These are phyloP conservation scores for Bimastos eiseni DNA, from an alignment of 2,888 invertebrate genomes.

Conservation along the genomic window DNA sequence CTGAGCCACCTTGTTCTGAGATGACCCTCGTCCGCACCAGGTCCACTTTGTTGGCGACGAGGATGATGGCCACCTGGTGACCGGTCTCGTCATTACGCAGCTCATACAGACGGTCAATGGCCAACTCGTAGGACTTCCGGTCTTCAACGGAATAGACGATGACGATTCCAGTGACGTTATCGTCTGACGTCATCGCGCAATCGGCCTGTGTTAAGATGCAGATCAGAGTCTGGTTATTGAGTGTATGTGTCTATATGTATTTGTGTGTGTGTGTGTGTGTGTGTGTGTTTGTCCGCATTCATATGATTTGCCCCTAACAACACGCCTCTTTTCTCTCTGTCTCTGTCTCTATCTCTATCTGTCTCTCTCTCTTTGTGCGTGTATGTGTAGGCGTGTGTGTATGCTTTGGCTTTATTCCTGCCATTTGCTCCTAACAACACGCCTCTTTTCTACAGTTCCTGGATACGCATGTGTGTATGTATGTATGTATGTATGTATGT, in stretches of 20 bases:
- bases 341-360: no score
- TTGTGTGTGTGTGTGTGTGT: background rate
- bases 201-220: background rate
- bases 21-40: constrained; percentile 40
- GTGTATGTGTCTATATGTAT: background rate
- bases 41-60: constrained; percentile 44
- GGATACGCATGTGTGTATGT: no score
- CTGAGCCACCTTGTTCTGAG: constrained; percentile 34
- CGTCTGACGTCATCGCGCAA: background rate
- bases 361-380: no score
- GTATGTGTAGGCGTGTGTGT: no score
- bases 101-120: constrained; percentile 39
- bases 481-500: no score
- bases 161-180: constrained; percentile 37
- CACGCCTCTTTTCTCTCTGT: background rate
- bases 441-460: background rate
- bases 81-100: constrained; percentile 32
- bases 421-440: background rate
- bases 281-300: background rate
- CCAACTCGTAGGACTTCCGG: constrained; percentile 39
- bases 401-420: background rate
- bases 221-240: background rate
- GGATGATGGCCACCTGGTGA: constrained; percentile 36
- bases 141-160: constrained; percentile 43
- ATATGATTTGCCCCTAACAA: background rate